Evolutionary conservation across 2,797 vertebrate genomes (phyloP), one percentile per base, ranked within the genome.

Genomic region (Cichlasoma orientale): DNA sequence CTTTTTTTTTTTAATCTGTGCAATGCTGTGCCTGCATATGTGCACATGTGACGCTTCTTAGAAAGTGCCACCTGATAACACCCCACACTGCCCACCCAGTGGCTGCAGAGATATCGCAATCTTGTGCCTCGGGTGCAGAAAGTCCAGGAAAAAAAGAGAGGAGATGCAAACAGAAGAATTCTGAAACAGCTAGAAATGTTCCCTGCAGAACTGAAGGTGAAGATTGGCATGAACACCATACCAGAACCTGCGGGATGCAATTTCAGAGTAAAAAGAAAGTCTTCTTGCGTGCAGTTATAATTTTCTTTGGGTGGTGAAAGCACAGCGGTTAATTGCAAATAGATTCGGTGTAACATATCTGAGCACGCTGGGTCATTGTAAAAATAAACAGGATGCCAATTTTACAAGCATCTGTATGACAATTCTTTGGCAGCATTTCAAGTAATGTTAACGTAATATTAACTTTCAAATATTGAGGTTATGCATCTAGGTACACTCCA

Each of bases 41-140:
- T 66, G 82, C 76, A 68, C 61, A 77, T 80, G 85, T 78, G 83
- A 44, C 7, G 68, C 29, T 74, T 89, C 80, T 88, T 84, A 83
- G 88, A 90, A 86, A 88, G 88, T 91, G 85, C 86, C 86, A 88
- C 70, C 81, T 14, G 92, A 92, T 92, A 93, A 91, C 77, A 44
- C 75, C 71, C 83, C 79, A 79, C 70, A 86, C 86, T 78, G 79
- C 74, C 80, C 82, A 83, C 44, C 80, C 82, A 56, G 14, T 56
- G 86, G 80, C 75, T 59, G 78, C 73, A 86, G 76, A 88, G 90
- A 92, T 93, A 92, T 83, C 82, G 7, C 84, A 90, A 87, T 90
- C 79, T 80, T 2, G 18, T 36, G 86, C 90, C 86, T 89, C 81
- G 7, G 90, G 88, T 85, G 82, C 54, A 63, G 78, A 53, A 55